phyloP scores from a whole-genome alignment of 1,140 invertebrate genomes.

The Polypedilum vanderplanki region DNA sequence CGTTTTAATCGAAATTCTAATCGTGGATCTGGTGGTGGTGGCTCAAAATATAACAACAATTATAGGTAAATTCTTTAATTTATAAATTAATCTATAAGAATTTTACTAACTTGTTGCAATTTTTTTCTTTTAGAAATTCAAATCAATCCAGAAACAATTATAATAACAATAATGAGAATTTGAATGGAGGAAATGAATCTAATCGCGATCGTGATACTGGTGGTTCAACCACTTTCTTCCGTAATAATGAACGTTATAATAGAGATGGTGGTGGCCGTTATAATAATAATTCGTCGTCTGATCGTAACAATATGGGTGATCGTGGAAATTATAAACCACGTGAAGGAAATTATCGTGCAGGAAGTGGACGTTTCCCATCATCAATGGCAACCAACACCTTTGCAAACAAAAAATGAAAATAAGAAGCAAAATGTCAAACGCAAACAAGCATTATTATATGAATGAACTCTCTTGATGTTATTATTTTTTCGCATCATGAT shows the following conservation, averaged over 20 bases:
- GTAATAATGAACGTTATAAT: conserved; percentile 19
- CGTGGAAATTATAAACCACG: neutral
- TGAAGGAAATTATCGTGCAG: conserved; percentile 3
- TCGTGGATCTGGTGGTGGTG: neutral
- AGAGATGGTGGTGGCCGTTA: neutral
- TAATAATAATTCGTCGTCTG: neutral
- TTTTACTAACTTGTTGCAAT: neutral
- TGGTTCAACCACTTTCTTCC: neutral
- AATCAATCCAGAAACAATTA: neutral
- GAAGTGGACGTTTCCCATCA: neutral
- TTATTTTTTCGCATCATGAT: neutral
- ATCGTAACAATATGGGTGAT: neutral
- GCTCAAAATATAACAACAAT: neutral
- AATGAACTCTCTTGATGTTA: neutral
- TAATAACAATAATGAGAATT: neutral
- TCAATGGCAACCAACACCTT: neutral
- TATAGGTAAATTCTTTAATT: neutral
- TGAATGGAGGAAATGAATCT: neutral
- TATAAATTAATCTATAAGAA: neutral
- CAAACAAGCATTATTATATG: neutral
- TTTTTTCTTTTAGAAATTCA: neutral
- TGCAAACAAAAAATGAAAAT: neutral
- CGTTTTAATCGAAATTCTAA: neutral
- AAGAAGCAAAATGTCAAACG: neutral
- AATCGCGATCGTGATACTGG: neutral